phyloP scores from a whole-genome alignment of 1,140 invertebrate genomes.

The Diabrotica virgifera region DNA sequence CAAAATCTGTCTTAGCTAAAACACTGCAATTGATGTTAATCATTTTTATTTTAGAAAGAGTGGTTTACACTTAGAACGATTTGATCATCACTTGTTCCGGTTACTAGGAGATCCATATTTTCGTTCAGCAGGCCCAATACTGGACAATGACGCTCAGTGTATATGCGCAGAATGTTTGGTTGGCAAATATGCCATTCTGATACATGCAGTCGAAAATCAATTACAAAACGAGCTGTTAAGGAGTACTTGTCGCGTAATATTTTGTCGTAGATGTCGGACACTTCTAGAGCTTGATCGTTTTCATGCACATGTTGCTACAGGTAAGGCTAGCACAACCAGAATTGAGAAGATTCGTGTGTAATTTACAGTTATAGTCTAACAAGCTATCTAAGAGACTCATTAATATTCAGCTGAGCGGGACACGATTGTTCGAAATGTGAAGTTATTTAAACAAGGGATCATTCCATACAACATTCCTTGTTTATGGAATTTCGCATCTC shows the following conservation, averaged over 20 bases:
- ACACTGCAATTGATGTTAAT: no score
- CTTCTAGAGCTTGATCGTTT: slow-evolving; percentile 32
- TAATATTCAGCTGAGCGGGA: no score
- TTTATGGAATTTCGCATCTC: no score
- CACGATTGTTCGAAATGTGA: no score
- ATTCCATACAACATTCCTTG: no score
- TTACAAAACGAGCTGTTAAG: slow-evolving; percentile 20
- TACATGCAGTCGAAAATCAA: slow-evolving; percentile 21
- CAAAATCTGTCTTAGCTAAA: no score
- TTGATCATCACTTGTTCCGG: slow-evolving; percentile 37
- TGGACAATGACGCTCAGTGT: slow-evolving; percentile 37
- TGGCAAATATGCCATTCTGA: slow-evolving; percentile 29
- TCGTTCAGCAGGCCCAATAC: slow-evolving; percentile 28
- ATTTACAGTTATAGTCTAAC: no score
- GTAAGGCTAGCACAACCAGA: slow-evolving; percentile 21
- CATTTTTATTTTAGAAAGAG: slow-evolving; percentile 23
- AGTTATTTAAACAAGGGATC: no score
- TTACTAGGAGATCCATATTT: slow-evolving; percentile 34
- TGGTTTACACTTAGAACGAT: slow-evolving; percentile 26
- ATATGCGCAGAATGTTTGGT: slow-evolving; percentile 41
- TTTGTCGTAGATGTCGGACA: slow-evolving; percentile 29
- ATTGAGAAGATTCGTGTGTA: background rate
- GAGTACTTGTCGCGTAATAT: slow-evolving; percentile 19
- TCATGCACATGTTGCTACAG: slow-evolving; percentile 33
- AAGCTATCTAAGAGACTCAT: no score